These are phyloP conservation scores for Sarotherodon lohbergeri DNA, from an alignment of 2,113 vertebrate genomes.

Conservation along the genomic window DNA sequence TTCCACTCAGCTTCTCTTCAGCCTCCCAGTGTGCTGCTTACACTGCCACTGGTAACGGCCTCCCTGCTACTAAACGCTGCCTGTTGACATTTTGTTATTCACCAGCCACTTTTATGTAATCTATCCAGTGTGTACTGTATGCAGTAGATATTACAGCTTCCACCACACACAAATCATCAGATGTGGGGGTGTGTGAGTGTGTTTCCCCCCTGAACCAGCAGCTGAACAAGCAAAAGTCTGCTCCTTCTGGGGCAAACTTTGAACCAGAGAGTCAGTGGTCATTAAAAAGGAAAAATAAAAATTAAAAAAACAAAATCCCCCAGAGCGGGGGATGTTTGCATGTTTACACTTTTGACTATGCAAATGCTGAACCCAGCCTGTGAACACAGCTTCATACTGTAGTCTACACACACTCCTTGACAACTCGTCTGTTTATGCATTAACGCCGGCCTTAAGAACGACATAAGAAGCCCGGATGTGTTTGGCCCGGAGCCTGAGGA, in stretches of 20 bases:
- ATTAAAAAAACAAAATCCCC: not conserved
- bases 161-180: conserved; percentile 41
- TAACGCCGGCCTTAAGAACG: conserved; percentile 7
- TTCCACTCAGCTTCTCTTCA: not conserved
- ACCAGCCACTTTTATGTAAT: conserved; percentile 70
- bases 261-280: not conserved
- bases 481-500: conserved; percentile 28
- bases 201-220: not conserved
- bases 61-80: conserved; percentile 66
- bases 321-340: not conserved
- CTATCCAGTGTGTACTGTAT: conserved; percentile 57
- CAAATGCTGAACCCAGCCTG: not conserved
- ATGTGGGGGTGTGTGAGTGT: not conserved
- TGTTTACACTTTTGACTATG: conserved; percentile 20
- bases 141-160: conserved; percentile 71
- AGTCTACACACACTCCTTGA: not conserved
- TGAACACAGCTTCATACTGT: not conserved
- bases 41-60: conserved; percentile 22
- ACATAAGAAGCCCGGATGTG: conserved; percentile 27
- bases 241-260: not conserved
- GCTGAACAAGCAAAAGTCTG: not conserved
- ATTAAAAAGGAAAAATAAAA: not conserved
- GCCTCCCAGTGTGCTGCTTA: not conserved
- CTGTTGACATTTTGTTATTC: conserved; percentile 76
- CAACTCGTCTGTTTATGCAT: not conserved